Conservation (phyloP, 1,140 invertebrate species). For the Solenopsis invicta region DNA sequence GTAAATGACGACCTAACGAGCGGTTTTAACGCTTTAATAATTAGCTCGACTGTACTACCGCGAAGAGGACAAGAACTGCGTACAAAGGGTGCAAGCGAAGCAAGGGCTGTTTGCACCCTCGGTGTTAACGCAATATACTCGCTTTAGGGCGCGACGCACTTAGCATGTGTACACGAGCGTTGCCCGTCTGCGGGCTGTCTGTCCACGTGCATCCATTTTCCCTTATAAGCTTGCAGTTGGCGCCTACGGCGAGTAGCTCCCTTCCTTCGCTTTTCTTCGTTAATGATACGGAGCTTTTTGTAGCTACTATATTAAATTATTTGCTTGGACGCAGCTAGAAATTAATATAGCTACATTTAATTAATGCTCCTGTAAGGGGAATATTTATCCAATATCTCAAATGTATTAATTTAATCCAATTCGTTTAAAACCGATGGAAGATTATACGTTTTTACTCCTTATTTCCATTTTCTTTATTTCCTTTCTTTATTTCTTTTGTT, state of each 20-base stretch:
- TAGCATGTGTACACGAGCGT: conserved; percentile 73
- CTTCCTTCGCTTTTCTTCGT: background rate
- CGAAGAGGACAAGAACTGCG: conserved; percentile 51
- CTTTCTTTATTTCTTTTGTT: background rate
- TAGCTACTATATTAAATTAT: conserved; percentile 12
- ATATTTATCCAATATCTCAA: background rate
- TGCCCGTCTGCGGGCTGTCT: conserved; percentile 70
- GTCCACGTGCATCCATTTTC: conserved; percentile 70
- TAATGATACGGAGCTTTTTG: conserved; percentile 30
- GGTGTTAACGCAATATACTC: conserved; percentile 82
- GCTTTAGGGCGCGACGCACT: conserved; percentile 69
- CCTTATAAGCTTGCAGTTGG: conserved; percentile 18
- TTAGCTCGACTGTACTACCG: conserved; percentile 79
- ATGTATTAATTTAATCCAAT: background rate
- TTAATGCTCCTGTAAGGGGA: background rate
- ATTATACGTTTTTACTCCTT: background rate
- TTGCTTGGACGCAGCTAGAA: background rate
- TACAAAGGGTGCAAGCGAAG: conserved; percentile 64
- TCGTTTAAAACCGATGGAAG: background rate
- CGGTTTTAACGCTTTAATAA: conserved; percentile 84
- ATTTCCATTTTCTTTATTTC: background rate
- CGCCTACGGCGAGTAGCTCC: background rate
- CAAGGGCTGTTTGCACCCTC: conserved; percentile 84
- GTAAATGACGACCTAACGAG: conserved; percentile 77
- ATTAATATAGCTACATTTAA: background rate